Percentiles rank a stretch among this genome's conserved stretches.
These are phyloP conservation scores for Conus ventricosus DNA, from an alignment of 1,140 invertebrate species.

Conservation along the genomic window DNA sequence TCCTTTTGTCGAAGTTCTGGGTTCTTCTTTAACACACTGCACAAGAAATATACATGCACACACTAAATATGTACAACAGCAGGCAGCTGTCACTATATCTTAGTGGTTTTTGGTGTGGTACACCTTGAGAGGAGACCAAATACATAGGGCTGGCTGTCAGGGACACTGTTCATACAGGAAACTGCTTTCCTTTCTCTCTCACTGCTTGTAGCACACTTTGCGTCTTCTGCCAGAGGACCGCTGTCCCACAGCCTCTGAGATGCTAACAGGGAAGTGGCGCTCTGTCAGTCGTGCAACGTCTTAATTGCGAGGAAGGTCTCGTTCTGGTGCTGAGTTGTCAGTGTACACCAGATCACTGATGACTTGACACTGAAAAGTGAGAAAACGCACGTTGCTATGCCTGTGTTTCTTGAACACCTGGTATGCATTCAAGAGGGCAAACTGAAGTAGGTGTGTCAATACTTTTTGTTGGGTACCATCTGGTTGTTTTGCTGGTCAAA, in stretches of 20 bases:
- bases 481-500: slow-evolving; percentile 14
- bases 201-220: neutral
- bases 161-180: neutral
- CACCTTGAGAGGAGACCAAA: neutral
- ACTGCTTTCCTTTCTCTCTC: neutral
- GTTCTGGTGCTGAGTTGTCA: neutral
- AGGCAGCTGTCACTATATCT: neutral
- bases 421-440: slow-evolving; percentile 32
- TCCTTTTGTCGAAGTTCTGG: neutral
- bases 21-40: neutral
- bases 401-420: slow-evolving; percentile 16
- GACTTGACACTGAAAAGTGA: slow-evolving; percentile 18
- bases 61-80: neutral
- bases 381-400: neutral
- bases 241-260: neutral
- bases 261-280: neutral
- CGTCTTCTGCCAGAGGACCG: neutral
- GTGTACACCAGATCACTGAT: neutral
- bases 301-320: neutral
- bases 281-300: neutral
- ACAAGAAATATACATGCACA: neutral
- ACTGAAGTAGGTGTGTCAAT: slow-evolving; percentile 21
- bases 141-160: neutral
- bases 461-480: slow-evolving; percentile 46
- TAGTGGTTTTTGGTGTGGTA: neutral